phyloP scores from a whole-genome alignment of 2,888 invertebrate species.

The Pristionchus mayeri region DNA sequence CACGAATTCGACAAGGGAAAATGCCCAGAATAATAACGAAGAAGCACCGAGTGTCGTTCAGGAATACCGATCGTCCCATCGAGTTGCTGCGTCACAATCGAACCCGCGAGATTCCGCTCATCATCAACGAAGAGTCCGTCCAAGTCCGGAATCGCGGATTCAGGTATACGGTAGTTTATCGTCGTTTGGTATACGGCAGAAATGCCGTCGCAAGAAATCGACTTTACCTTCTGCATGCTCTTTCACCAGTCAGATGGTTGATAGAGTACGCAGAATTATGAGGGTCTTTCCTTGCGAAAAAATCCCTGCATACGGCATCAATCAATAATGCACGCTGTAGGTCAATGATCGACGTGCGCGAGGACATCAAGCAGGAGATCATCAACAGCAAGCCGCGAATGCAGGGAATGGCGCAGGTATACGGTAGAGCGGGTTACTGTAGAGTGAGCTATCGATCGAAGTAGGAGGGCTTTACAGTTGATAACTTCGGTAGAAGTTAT shows the following conservation, averaged over 20 bases:
- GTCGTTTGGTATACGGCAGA: too few relatives aligned
- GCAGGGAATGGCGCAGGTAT: slow-evolving; percentile 67
- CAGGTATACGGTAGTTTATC: neutral
- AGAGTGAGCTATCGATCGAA: too few relatives aligned
- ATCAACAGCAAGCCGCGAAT: slow-evolving; percentile 62
- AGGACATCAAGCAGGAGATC: slow-evolving; percentile 73
- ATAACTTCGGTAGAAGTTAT: too few relatives aligned
- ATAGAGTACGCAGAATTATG: neutral
- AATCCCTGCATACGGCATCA: too few relatives aligned
- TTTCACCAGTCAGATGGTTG: too few relatives aligned
- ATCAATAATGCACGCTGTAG: slow-evolving; percentile 56
- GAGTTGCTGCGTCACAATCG: slow-evolving; percentile 70
- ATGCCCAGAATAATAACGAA: too few relatives aligned
- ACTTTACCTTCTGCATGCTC: too few relatives aligned
- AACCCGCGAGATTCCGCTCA: slow-evolving; percentile 54
- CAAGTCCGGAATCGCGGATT: slow-evolving; percentile 52
- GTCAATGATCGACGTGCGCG: slow-evolving; percentile 77
- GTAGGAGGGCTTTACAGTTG: too few relatives aligned
- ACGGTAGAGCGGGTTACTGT: too few relatives aligned
- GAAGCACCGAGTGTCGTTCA: too few relatives aligned
- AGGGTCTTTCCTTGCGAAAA: slow-evolving; percentile 59
- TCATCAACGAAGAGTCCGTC: slow-evolving; percentile 53
- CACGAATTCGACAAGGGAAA: too few relatives aligned
- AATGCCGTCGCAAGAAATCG: too few relatives aligned
- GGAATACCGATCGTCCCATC: slow-evolving; percentile 71